Conservation (phyloP, 2,888 invertebrate genomes). For the Machimus atricapillus region DNA sequence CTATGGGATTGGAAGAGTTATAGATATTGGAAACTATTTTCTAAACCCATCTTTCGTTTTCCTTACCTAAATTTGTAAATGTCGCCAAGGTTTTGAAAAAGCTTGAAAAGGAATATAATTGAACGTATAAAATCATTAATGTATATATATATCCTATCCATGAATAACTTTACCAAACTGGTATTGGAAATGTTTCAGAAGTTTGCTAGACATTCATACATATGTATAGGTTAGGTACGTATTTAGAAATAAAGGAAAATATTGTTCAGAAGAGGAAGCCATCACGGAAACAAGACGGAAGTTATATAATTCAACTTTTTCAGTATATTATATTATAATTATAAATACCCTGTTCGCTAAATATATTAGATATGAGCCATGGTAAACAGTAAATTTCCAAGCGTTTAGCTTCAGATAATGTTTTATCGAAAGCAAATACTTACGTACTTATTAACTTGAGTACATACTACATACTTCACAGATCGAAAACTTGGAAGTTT, state of each 20-base stretch:
- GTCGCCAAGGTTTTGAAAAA: neutral
- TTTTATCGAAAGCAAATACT: neutral
- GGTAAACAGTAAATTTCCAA: neutral
- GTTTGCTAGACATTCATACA: neutral
- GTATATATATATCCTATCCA: no score
- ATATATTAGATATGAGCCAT: neutral
- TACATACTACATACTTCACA: neutral
- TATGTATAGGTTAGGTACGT: neutral
- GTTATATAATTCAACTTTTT: neutral
- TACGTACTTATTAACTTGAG: neutral
- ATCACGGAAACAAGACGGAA: neutral
- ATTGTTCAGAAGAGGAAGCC: neutral
- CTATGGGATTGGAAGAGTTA: neutral
- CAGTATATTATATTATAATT: neutral
- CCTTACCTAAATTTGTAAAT: neutral
- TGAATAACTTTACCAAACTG: no score
- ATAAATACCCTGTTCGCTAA: neutral
- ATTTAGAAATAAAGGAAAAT: neutral
- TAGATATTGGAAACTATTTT: neutral
- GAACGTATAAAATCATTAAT: neutral
- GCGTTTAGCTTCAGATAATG: neutral
- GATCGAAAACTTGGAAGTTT: no score
- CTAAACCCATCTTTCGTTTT: neutral
- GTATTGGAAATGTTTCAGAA: neutral
- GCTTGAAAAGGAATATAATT: neutral